Percentiles rank a stretch among this genome's conserved stretches.
phyloP scores from a whole-genome alignment of 92 coral and sea anemone species.

The Zoanthus sociatus region DNA sequence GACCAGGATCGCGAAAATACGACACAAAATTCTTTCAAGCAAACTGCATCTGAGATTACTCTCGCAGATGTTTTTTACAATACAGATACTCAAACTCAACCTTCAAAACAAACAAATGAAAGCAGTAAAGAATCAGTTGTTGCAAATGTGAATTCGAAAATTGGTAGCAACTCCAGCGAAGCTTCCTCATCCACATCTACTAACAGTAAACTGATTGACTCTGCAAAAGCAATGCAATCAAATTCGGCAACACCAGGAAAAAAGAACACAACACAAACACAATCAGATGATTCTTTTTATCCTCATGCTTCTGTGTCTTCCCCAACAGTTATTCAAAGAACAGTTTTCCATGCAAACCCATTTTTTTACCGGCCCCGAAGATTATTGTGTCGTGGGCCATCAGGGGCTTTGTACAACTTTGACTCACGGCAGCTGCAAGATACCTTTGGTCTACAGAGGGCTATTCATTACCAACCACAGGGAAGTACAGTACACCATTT shows the following conservation, averaged over 20 bases:
- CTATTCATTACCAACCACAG: constrained; percentile 37
- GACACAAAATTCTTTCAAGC: neutral
- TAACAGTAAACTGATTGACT: neutral
- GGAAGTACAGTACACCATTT: constrained; percentile 37
- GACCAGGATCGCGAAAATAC: neutral
- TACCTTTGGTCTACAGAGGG: constrained; percentile 52
- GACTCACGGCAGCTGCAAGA: constrained; percentile 59
- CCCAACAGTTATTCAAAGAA: constrained; percentile 82
- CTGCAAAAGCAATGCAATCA: constrained; percentile 8
- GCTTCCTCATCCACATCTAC: constrained; percentile 30
- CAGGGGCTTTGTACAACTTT: constrained; percentile 52
- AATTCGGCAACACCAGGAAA: neutral
- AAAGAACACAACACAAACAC: neutral
- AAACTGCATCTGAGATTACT: constrained; percentile 1
- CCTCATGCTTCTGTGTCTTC: constrained; percentile 66
- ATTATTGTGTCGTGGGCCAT: constrained; percentile 48
- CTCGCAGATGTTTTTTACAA: constrained; percentile 10
- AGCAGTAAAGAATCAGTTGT: neutral
- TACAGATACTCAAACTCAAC: constrained; percentile 7
- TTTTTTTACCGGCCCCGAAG: constrained; percentile 57
- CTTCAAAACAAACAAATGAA: neutral
- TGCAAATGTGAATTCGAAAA: neutral
- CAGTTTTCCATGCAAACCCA: constrained; percentile 73
- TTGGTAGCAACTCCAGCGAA: constrained; percentile 5
- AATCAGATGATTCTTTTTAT: constrained; percentile 17